Percentiles rank a stretch among this genome's conserved stretches.
Conservation (phyloP, 2,797 vertebrate species). For the Xiphophorus birchmanni region DNA sequence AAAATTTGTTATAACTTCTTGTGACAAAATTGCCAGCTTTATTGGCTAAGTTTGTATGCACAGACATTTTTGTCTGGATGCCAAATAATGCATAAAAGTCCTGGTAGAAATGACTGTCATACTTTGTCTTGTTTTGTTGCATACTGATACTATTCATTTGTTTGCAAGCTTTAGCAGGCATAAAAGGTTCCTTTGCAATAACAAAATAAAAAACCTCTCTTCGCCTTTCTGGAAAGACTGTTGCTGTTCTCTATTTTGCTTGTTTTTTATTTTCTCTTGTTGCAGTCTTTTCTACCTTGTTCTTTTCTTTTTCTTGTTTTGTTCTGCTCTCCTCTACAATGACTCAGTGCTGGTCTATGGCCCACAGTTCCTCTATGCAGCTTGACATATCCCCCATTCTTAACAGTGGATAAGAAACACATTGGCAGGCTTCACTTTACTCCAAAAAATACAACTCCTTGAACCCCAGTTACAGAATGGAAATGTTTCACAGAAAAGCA, state of each 20-base stretch:
- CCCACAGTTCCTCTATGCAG: constrained; percentile 65
- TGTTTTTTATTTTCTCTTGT: constrained; percentile 47
- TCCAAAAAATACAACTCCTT: constrained; percentile 63
- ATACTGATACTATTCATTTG: background rate
- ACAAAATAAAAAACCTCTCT: constrained; percentile 7
- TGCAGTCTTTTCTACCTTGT: constrained; percentile 41
- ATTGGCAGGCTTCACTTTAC: constrained; percentile 71
- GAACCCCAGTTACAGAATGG: constrained; percentile 48
- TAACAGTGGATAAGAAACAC: constrained; percentile 78
- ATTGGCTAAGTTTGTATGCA: background rate
- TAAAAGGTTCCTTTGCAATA: constrained; percentile 7
- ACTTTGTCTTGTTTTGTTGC: background rate
- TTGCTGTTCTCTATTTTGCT: constrained; percentile 26
- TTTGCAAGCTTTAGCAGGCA: constrained; percentile 18
- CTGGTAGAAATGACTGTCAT: background rate
- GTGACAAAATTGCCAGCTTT: background rate
- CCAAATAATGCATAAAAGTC: background rate
- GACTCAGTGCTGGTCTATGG: constrained; percentile 56
- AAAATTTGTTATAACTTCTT: background rate
- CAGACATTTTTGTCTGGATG: background rate
- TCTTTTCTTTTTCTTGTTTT: constrained; percentile 30
- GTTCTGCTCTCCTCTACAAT: constrained; percentile 55
- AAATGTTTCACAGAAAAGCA: constrained; percentile 59
- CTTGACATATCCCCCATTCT: constrained; percentile 70
- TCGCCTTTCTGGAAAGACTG: constrained; percentile 24